Conservation (phyloP, 2,888 invertebrate genomes). For the Alentia gelatinosa region DNA sequence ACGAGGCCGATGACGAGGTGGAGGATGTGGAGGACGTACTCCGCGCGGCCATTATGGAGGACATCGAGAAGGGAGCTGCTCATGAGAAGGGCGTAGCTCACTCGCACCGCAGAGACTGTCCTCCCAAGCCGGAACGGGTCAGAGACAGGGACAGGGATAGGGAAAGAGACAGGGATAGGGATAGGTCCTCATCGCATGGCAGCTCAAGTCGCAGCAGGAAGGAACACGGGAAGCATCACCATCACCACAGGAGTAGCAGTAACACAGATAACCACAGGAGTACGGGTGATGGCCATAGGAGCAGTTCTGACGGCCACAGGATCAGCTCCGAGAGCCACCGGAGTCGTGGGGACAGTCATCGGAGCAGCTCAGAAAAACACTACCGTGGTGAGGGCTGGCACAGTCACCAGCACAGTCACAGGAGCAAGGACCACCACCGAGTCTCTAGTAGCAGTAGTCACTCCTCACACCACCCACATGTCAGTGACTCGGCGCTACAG, state of each 20-base stretch:
- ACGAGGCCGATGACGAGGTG: neutral
- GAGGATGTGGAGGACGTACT: conserved; percentile 37
- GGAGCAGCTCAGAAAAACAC: neutral
- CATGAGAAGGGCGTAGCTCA: neutral
- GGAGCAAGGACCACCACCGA: neutral
- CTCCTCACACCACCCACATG: neutral
- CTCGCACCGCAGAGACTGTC: neutral
- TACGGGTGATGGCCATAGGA: neutral
- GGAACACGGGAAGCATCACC: neutral
- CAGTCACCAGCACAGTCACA: neutral
- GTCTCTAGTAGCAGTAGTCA: neutral
- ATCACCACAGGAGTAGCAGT: neutral
- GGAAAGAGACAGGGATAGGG: neutral
- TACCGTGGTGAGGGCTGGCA: neutral
- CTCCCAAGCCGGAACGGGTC: neutral
- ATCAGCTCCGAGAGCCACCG: too few species aligned
- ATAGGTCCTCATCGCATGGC: neutral
- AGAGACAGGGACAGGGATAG: neutral
- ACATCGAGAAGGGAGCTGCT: conserved; percentile 27
- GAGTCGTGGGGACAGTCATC: neutral
- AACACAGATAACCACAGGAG: neutral
- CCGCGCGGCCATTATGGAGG: conserved; percentile 28
- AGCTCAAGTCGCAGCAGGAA: neutral
- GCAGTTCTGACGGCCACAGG: neutral
- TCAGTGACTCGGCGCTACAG: neutral